Conservation (phyloP, 2,888 invertebrate genomes). For the Morinoia aosen region DNA sequence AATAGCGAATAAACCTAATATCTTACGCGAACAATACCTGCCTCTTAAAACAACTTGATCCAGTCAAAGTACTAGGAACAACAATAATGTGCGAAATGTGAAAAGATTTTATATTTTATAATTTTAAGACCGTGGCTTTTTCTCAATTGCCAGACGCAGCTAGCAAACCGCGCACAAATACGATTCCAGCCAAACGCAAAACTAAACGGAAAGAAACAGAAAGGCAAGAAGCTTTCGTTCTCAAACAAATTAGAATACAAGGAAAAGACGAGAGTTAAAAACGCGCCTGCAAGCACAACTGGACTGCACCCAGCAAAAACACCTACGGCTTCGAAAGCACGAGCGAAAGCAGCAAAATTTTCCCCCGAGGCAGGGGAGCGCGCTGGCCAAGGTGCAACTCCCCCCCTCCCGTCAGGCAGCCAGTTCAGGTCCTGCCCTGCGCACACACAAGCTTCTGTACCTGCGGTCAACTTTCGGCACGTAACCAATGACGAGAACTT, state of each 20-base stretch:
- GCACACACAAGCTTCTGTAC: not conserved
- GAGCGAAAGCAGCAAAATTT: not conserved
- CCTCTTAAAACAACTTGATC: too few species aligned
- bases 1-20: too few species aligned
- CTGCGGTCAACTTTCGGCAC: slow-evolving; percentile 12
- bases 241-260: not conserved
- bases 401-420: not conserved
- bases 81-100: too few species aligned
- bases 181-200: not conserved
- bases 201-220: not conserved
- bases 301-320: not conserved
- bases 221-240: not conserved
- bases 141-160: not conserved
- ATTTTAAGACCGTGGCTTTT: not conserved
- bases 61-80: too few species aligned
- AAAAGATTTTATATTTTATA: too few species aligned
- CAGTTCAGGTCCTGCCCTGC: not conserved
- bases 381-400: too few species aligned
- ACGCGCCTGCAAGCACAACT: not conserved
- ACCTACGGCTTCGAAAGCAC: not conserved
- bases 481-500: not conserved
- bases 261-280: not conserved
- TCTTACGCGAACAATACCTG: not conserved
- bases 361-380: not conserved
- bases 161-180: not conserved